Conservation (phyloP, 2,113 vertebrate species). For the Dicaeum eximium region DNA sequence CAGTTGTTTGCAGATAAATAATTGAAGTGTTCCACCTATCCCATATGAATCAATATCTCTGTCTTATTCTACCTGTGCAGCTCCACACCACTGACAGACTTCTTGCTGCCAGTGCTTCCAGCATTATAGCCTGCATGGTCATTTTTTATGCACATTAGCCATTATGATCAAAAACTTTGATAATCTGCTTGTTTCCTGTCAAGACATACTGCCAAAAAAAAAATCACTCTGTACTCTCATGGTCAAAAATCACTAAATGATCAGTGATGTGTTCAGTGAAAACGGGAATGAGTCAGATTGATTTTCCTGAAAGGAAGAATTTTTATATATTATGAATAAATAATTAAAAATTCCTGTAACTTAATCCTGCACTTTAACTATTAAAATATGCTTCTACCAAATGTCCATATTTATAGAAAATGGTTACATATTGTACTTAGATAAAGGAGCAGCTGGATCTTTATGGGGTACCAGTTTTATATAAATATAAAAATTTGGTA, state of each 20-base stretch:
- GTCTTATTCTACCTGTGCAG: background rate
- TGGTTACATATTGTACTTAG: background rate
- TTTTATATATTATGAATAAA: background rate
- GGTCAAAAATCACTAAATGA: background rate
- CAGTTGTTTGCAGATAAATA: background rate
- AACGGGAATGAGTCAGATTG: background rate
- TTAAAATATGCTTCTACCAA: background rate
- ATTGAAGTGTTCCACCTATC: conserved; percentile 13
- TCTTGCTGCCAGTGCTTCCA: background rate
- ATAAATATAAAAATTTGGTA: conserved; percentile 44
- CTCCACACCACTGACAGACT: background rate
- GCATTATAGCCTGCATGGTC: background rate
- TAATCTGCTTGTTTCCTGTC: background rate
- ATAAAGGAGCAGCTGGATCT: background rate
- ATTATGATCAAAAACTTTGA: background rate
- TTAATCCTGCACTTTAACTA: background rate
- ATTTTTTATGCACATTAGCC: background rate
- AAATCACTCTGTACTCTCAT: background rate
- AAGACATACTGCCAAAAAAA: background rate
- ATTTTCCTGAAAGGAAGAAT: background rate
- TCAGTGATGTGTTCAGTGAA: background rate
- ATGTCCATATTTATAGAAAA: background rate
- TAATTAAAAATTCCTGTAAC: background rate
- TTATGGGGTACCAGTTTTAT: conserved; percentile 22
- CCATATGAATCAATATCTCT: background rate